Percentiles rank a stretch among this genome's conserved stretches.
Evolutionary conservation across 2,113 vertebrate genomes (phyloP).

Genomic region (Lepisosteus oculatus): DNA sequence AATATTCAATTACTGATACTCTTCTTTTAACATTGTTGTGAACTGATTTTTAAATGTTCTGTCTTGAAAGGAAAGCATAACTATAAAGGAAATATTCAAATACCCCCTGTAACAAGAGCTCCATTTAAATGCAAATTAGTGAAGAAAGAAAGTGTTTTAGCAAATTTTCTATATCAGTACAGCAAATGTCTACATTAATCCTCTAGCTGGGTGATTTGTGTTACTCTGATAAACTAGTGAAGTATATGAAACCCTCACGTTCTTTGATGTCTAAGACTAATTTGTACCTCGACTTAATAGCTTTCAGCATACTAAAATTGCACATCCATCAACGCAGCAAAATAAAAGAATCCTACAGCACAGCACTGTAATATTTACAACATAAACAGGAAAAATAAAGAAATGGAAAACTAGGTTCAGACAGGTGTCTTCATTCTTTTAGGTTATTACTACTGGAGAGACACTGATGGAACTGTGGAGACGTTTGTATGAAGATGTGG

Average conservation of each 20-base stretch:
- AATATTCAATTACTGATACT: no score
- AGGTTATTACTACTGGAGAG: not conserved
- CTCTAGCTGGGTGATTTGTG: not conserved
- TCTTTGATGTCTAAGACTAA: conserved; percentile 9
- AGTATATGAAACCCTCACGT: not conserved
- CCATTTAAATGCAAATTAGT: not conserved
- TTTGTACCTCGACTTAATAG: conserved; percentile 7
- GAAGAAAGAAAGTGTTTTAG: not conserved
- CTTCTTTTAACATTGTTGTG: no score
- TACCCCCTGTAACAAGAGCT: no score
- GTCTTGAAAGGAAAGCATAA: no score
- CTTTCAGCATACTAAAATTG: conserved; percentile 9
- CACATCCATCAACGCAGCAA: conserved; percentile 4
- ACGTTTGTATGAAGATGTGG: conserved; percentile 7
- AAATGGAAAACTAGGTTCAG: no score
- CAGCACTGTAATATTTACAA: not conserved
- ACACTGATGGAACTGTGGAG: no score
- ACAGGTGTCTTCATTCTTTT: no score
- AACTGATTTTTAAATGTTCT: no score
- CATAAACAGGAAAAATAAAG: no score
- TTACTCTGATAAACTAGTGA: not conserved
- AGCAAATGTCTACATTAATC: not conserved
- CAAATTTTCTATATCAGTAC: not conserved
- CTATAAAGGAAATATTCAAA: no score
- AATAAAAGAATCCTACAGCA: not conserved